phyloP scores from a whole-genome alignment of 2,888 invertebrate species.

The Alloscopus bannaensis region DNA sequence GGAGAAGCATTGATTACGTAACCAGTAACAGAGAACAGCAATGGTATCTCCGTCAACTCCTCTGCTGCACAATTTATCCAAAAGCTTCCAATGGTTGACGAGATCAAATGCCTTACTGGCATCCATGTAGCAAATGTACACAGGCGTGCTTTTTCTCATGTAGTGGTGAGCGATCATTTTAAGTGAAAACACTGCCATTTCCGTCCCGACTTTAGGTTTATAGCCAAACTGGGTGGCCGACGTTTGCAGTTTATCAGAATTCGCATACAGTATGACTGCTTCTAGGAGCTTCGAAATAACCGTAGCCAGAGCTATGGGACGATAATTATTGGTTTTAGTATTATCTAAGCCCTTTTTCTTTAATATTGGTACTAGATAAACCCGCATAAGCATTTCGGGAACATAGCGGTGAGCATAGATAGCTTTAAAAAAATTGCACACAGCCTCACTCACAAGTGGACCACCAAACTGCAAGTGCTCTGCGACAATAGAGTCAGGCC shows the following conservation, averaged over 20 bases:
- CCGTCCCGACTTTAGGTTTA: slow-evolving; percentile 29
- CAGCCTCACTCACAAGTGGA: background rate
- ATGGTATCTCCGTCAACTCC: background rate
- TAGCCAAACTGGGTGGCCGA: slow-evolving; percentile 27
- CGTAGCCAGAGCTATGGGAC: slow-evolving; percentile 35
- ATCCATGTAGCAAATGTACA: slow-evolving; percentile 38
- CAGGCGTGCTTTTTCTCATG: slow-evolving; percentile 15
- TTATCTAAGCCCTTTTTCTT: slow-evolving; percentile 30
- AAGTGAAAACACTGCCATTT: slow-evolving; percentile 24
- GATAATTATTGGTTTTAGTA: slow-evolving; percentile 1
- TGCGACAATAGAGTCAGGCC: background rate
- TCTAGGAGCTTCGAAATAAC: slow-evolving; percentile 36
- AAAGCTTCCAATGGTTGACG: slow-evolving; percentile 23
- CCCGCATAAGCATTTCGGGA: slow-evolving; percentile 17
- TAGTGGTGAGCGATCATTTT: slow-evolving; percentile 20
- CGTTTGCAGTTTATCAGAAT: background rate
- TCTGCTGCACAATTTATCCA: slow-evolving; percentile 17
- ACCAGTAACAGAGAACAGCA: slow-evolving; percentile 11
- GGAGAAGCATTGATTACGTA: slow-evolving; percentile 4
- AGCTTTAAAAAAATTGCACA: slow-evolving; percentile 9
- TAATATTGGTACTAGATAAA: slow-evolving; percentile 30
- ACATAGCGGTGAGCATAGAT: slow-evolving; percentile 17
- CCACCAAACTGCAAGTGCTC: slow-evolving; percentile 11
- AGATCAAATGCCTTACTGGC: slow-evolving; percentile 30
- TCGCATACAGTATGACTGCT: background rate